A percentile compares a stretch with the other conserved stretches of the same genome.
Evolutionary conservation across 2,797 vertebrate genomes (phyloP).

Genomic region (Peromyscus attwateri): DNA sequence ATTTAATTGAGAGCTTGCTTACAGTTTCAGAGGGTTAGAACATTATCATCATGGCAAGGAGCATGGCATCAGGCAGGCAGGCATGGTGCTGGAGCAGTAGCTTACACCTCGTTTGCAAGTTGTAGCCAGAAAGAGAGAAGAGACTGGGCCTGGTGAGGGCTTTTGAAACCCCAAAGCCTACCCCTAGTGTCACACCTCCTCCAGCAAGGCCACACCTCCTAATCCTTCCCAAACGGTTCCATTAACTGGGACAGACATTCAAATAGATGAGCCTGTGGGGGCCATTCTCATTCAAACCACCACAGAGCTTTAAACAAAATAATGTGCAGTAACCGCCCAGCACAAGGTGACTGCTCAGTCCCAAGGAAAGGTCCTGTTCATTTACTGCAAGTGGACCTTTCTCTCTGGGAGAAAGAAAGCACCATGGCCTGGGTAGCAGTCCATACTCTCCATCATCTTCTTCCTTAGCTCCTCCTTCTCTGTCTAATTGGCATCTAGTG

Average conservation of each 20-base stretch:
- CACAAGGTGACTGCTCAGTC: neutral
- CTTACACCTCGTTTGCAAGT: neutral
- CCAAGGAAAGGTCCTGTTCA: neutral
- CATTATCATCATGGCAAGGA: neutral
- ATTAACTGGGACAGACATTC: neutral
- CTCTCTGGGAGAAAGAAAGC: neutral
- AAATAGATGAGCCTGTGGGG: neutral
- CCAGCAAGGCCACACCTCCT: neutral
- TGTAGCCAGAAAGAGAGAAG: neutral
- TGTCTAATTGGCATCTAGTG: neutral
- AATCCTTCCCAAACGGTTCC: neutral
- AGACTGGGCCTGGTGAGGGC: neutral
- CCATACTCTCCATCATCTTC: neutral
- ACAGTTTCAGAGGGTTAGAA: neutral
- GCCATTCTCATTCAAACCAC: neutral
- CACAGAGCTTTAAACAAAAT: neutral
- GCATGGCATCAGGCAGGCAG: neutral
- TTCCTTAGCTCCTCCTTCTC: neutral
- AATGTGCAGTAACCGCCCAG: neutral
- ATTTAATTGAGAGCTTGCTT: neutral
- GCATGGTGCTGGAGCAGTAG: neutral
- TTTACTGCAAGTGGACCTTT: neutral
- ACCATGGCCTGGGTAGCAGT: neutral
- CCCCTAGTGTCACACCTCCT: neutral
- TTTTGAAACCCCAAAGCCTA: neutral